Conservation (phyloP, 2,113 vertebrate genomes). For the Neogale vison region DNA sequence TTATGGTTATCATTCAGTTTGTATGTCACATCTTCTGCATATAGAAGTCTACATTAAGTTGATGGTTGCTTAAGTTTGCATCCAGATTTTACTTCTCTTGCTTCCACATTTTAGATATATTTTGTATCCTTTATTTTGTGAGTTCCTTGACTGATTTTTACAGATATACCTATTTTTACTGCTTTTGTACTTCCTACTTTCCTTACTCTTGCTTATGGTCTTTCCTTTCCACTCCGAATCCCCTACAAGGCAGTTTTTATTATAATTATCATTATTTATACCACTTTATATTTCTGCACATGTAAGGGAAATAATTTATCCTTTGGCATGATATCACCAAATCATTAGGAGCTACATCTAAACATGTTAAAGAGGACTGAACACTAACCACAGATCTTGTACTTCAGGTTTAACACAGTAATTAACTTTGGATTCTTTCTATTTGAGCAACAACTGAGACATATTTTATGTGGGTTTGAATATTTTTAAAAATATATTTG, state of each 20-base stretch:
- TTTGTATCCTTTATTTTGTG: not conserved
- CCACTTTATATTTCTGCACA: not conserved
- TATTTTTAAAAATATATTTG: not conserved
- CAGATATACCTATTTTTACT: not conserved
- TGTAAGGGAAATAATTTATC: not conserved
- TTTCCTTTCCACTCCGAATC: not conserved
- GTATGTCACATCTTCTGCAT: not conserved
- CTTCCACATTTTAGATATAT: not conserved
- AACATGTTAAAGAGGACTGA: rapidly evolving
- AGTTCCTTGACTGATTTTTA: not conserved
- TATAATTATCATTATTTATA: not conserved
- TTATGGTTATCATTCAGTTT: not conserved
- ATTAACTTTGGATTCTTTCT: not conserved
- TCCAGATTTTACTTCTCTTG: not conserved
- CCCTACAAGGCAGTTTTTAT: not conserved
- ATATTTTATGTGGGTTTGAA: not conserved
- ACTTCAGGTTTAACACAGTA: not conserved
- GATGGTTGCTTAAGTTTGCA: not conserved
- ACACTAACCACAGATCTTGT: not conserved
- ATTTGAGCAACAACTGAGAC: not conserved
- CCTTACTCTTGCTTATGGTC: not conserved
- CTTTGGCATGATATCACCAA: not conserved
- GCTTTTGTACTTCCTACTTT: not conserved
- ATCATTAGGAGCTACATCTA: not conserved
- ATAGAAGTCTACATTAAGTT: not conserved